phyloP scores from a whole-genome alignment of 1,140 invertebrate genomes.

The Lanistes nyassanus region DNA sequence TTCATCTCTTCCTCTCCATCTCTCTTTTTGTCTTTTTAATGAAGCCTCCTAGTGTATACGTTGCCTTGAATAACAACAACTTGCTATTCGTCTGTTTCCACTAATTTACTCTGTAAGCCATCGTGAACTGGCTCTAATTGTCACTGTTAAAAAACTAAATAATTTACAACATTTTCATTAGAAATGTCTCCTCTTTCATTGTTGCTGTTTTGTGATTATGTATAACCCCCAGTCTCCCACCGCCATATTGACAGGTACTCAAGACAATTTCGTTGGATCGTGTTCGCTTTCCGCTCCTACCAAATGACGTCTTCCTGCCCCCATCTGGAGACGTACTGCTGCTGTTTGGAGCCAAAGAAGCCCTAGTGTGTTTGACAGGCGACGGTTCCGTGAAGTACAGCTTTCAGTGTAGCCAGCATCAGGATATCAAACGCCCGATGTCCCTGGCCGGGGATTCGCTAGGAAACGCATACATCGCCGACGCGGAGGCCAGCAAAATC shows the following conservation, averaged over 20 bases:
- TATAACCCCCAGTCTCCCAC: not conserved
- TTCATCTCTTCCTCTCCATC: no score
- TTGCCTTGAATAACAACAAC: no score
- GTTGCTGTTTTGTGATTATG: no score
- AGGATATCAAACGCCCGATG: conserved; percentile 19
- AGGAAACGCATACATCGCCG: conserved; percentile 24
- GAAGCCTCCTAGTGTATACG: no score
- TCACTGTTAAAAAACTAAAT: no score
- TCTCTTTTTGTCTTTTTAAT: no score
- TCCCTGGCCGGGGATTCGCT: conserved; percentile 1
- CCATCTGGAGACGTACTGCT: conserved; percentile 16
- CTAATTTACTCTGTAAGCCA: no score
- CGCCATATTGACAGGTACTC: conserved; percentile 10
- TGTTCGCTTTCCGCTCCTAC: conserved; percentile 18
- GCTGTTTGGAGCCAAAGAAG: conserved; percentile 23
- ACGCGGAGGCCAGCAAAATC: conserved; percentile 17
- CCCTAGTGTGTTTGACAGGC: conserved; percentile 16
- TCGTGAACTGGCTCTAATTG: no score
- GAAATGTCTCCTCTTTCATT: no score
- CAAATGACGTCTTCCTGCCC: conserved; percentile 23
- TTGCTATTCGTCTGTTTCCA: no score
- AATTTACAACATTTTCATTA: no score
- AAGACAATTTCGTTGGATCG: conserved; percentile 21
- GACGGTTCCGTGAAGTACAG: conserved; percentile 11
- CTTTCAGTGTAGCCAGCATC: conserved; percentile 4